phyloP scores from a whole-genome alignment of 1,140 invertebrate genomes.

The Idris sp. region DNA sequence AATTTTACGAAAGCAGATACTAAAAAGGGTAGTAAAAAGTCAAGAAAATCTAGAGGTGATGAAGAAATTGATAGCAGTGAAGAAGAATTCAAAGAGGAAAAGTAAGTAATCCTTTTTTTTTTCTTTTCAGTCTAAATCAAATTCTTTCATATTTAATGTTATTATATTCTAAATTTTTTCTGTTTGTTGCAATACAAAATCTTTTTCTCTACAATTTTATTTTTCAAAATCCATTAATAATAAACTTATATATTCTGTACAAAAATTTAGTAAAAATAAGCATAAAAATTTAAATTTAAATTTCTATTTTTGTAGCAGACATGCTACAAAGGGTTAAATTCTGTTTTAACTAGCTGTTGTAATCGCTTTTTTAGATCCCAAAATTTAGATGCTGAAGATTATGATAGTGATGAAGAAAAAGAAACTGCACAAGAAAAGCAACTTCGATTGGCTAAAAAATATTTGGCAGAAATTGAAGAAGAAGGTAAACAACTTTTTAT shows the following conservation, averaged over 20 bases:
- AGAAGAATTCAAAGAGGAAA: slow-evolving; percentile 36
- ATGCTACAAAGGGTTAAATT: no score
- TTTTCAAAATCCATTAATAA: no score
- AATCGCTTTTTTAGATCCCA: slow-evolving; percentile 21
- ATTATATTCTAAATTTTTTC: no score
- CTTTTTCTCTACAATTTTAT: no score
- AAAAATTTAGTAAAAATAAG: no score
- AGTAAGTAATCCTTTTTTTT: slow-evolving; percentile 8
- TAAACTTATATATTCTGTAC: no score
- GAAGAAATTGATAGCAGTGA: slow-evolving; percentile 33
- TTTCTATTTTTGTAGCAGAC: no score
- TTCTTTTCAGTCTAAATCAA: no score
- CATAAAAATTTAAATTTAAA: no score
- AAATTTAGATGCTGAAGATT: slow-evolving; percentile 7
- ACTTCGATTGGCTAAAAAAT: slow-evolving; percentile 91
- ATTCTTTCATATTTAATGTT: no score
- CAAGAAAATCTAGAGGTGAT: slow-evolving; percentile 7
- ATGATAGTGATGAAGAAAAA: slow-evolving; percentile 80
- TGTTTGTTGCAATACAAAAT: no score
- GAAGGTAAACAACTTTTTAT: slow-evolving; percentile 79
- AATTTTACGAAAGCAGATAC: slow-evolving; percentile 59
- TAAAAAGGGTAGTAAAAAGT: slow-evolving; percentile 40
- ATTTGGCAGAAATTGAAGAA: slow-evolving; percentile 90
- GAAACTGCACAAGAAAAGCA: slow-evolving; percentile 94
- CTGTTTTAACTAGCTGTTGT: no score